Evolutionary conservation across 2,888 invertebrate species (phyloP), one percentile per base, ranked within the genome.

Genomic region (Pycnomerus fuliginosus): DNA sequence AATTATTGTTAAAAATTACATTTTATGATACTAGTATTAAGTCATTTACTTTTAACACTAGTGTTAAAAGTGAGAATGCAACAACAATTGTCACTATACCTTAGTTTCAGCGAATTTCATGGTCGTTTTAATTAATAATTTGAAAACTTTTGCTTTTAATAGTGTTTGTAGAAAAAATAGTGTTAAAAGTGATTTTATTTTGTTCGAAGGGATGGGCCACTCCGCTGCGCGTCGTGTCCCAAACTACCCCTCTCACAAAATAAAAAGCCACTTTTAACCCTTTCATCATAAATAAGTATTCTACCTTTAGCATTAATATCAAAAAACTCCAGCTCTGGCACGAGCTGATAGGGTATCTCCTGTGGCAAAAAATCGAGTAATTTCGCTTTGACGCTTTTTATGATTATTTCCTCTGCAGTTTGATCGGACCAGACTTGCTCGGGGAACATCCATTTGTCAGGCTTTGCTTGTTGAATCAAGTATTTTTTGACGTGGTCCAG

Each of bases 261-360:
- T 12, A 5, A 17, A 16, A 35, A 15, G 15, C 12, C 5, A 20
- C 8, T 8, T 20, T 8, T 20, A 20, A 7, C 5, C 8, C 5
- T 8, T 7, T 7, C 8, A 5, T 20, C 5, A 20, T 20, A 20
- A 20, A 20, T 20, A 7, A 16, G 8, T 16, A 23, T 35, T 44
- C 50, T 64, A 73, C 79, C 79, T 50, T 80, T 78, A 16, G 78
- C 74, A 34, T 68, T 64, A 13, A 77, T 73, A 53, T 83, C 80
- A 56, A 80, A 82, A 64, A 82, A 83, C 65, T 90, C 87, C 10
- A 92, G 64, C 32, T 75, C 62, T 3, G 83, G 76, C 45, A 77
- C 74, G 2, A 95, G 65, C 24, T 70, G 76, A 64, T 97, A 97
- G 0, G 97, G 97, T 27, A 97, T 80, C 74, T 96, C 92, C 54